These are phyloP conservation scores for Heliconius ismenius DNA, from an alignment of 2,888 invertebrate genomes.

Conservation along the genomic window DNA sequence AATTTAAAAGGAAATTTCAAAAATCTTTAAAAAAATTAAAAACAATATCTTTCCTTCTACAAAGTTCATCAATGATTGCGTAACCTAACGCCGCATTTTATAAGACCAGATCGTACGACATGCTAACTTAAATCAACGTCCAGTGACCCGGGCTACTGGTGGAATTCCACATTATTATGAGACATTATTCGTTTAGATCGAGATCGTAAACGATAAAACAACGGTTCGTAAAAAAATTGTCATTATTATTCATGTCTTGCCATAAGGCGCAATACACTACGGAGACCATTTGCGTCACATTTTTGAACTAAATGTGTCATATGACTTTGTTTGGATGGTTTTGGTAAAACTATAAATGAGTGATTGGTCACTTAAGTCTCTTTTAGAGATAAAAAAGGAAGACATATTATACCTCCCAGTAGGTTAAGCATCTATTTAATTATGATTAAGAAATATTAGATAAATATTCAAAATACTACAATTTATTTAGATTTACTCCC, in stretches of 20 bases:
- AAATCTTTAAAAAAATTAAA: no score
- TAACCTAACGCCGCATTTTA: neutral
- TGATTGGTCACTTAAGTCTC: neutral
- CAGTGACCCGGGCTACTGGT: conserved; percentile 17
- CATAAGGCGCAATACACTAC: conserved; percentile 37
- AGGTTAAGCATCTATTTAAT: no score
- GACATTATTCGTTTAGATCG: conserved; percentile 30
- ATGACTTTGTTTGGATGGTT: conserved; percentile 5
- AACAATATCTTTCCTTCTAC: neutral
- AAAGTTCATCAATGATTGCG: neutral
- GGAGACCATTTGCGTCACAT: conserved; percentile 37
- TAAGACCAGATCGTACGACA: neutral
- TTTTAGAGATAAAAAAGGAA: neutral
- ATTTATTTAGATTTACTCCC: no score
- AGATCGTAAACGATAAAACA: conserved; percentile 40
- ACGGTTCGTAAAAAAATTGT: conserved; percentile 34
- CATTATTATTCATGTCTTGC: conserved; percentile 45
- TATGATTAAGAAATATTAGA: no score
- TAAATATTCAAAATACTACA: no score
- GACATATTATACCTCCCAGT: no score
- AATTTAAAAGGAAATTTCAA: no score
- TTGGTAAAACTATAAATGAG: no score
- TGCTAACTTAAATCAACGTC: neutral
- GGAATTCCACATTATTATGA: conserved; percentile 26
- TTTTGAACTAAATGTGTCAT: conserved; percentile 6